Base-by-base conservation (phyloP, 2,888 invertebrate genomes). In the Lepidonotus clava region DNA sequence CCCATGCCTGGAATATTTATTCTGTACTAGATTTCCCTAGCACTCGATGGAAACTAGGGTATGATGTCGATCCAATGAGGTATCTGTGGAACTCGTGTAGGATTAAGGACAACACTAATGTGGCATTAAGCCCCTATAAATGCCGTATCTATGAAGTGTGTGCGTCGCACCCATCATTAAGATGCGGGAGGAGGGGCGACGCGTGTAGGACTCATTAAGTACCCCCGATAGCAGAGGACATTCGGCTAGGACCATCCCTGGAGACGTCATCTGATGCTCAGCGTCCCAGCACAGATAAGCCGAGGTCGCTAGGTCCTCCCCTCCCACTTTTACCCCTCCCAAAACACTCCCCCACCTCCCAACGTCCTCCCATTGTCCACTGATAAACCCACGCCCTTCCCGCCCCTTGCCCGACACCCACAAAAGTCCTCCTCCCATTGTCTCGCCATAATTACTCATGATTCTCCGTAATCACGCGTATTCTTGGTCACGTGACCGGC, bases 391-490 rank as follows among this genome's bases (percentile, higher is more conserved):
- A 34, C 46, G 4, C 71, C 36, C 71, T 14, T 34, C 71, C 71
- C 24, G 11, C 61, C 61, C 21, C 5, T 38, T 11, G 36, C 36
- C 38, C n/a, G n/a, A n/a, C n/a, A n/a, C n/a, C n/a, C n/a, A n/a
- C n/a, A n/a, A n/a, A n/a, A n/a, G 1, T 5, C n/a, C 71, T 38
- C 36, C 71, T 8, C 8, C 46, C 24, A 71, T 71, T 71, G 71
- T 71, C 71, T 71, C 38, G 71, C 71, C 36, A 71, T 71, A 71
- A 71, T 71, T 71, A 71, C 71, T 38, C 71, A 71, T 71, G 71
- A 71, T 71, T 71, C 71, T 71, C 38, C 71, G 71, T 71, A 71
- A 71, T 71, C 71, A 71, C 71, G 71, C 71, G 71, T 71, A 71
- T 71, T 71, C 71, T 38, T 38, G 71, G 71, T 18, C 71, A 71